Evolutionary conservation across 2,797 vertebrate species (phyloP).

Genomic region (Poeciliopsis gracilis): DNA sequence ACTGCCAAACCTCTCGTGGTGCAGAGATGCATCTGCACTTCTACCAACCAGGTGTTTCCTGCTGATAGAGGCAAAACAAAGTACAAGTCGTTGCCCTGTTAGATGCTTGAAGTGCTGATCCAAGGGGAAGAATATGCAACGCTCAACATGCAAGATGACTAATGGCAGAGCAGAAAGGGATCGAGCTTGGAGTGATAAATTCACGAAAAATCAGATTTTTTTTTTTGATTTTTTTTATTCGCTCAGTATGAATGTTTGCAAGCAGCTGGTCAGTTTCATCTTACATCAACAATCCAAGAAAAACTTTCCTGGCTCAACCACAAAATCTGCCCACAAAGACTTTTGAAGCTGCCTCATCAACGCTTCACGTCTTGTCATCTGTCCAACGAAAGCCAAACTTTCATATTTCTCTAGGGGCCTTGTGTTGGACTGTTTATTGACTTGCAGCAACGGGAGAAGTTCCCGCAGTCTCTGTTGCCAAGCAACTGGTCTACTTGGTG

Average conservation of each 20-base stretch:
- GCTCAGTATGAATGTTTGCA: neutral
- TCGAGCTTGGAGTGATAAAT: neutral
- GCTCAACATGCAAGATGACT: neutral
- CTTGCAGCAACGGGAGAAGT: slow-evolving; percentile 1
- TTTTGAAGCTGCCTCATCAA: slow-evolving; percentile 10
- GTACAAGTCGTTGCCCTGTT: neutral
- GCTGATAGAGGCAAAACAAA: slow-evolving; percentile 44
- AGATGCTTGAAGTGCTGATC: slow-evolving; percentile 11
- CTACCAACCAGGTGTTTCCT: slow-evolving; percentile 33
- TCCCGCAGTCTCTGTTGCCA: slow-evolving; percentile 26
- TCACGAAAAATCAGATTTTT: neutral
- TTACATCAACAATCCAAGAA: slow-evolving; percentile 1
- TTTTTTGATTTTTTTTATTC: neutral
- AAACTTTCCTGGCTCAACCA: neutral
- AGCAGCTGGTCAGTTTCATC: neutral
- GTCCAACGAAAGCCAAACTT: slow-evolving; percentile 6
- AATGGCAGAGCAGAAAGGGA: neutral
- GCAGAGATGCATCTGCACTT: slow-evolving; percentile 33
- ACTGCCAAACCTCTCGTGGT: slow-evolving; percentile 39
- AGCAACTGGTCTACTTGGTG: slow-evolving; percentile 18
- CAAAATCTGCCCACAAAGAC: slow-evolving; percentile 9
- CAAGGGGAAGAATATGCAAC: neutral
- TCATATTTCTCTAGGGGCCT: slow-evolving; percentile 1
- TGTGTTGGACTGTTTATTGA: slow-evolving; percentile 3
- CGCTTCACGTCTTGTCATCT: slow-evolving; percentile 3